Conservation (phyloP, 2,888 invertebrate genomes). For the Dryococelus australis region DNA sequence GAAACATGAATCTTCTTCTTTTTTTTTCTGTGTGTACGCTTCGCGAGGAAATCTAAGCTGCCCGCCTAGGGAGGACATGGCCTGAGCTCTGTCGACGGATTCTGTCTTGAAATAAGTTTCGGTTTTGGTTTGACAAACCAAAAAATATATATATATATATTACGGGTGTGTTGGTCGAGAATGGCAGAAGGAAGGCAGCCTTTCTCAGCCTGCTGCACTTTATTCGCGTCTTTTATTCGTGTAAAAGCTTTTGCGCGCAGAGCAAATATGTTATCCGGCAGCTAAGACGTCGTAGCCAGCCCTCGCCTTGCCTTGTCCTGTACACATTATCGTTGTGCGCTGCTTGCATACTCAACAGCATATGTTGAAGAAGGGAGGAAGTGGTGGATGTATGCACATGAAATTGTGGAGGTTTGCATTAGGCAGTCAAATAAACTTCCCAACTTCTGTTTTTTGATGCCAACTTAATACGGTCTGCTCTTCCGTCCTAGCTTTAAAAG, state of each 20-base stretch:
- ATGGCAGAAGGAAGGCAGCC: background rate
- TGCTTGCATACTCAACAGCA: background rate
- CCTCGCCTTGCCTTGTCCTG: background rate
- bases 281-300: background rate
- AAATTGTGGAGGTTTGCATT: background rate
- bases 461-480: too few species aligned
- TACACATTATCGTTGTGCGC: background rate
- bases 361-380: background rate
- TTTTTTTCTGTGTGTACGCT: background rate
- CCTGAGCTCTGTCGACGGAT: background rate
- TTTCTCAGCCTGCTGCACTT: background rate
- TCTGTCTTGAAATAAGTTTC: background rate
- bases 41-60: background rate
- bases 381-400: background rate
- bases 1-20: slow-evolving; percentile 2
- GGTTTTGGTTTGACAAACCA: background rate
- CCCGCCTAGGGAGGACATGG: background rate
- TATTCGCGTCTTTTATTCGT: slow-evolving; percentile 3
- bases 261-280: slow-evolving; percentile 8
- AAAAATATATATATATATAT: too few species aligned
- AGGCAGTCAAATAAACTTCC: background rate
- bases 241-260: slow-evolving; percentile 7
- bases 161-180: too few species aligned
- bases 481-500: too few species aligned
- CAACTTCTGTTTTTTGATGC: too few species aligned